These are phyloP conservation scores for Anguilla anguilla DNA, from an alignment of 2,797 vertebrate species.

Conservation along the genomic window DNA sequence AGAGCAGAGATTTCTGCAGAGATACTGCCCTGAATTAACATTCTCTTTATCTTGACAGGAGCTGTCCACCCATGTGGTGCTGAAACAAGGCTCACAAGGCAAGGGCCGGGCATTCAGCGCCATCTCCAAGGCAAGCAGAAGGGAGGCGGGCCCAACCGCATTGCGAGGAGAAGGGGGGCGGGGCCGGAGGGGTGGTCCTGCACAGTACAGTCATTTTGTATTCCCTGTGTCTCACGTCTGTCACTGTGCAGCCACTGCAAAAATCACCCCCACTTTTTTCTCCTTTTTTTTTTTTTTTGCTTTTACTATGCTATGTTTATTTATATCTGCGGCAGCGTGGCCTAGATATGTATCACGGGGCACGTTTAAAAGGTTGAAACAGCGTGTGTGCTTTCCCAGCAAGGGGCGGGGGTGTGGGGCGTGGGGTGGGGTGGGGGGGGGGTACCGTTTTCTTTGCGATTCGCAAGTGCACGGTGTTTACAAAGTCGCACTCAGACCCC, in stretches of 20 bases:
- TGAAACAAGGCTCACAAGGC: not conserved
- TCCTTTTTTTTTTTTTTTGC: not conserved
- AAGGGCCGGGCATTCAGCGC: not conserved
- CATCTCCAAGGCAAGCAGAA: not conserved
- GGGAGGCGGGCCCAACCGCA: not conserved
- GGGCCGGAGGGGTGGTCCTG: not conserved
- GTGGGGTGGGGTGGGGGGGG: no score
- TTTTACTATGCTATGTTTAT: not conserved
- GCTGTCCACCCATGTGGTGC: constrained; percentile 10
- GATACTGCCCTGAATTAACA: constrained; percentile 11
- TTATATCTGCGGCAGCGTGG: not conserved
- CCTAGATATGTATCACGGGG: not conserved
- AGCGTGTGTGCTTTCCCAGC: not conserved
- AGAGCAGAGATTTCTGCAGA: constrained; percentile 2
- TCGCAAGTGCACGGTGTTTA: not conserved
- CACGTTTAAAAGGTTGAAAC: not conserved
- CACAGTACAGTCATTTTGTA: not conserved
- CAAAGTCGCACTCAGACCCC: not conserved
- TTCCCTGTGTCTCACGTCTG: not conserved
- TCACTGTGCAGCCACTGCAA: not conserved
- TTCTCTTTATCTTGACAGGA: constrained; percentile 11
- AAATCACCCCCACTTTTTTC: not conserved
- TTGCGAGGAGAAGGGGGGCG: not conserved
- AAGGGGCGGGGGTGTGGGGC: no score
- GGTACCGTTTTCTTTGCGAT: not conserved